Conservation (phyloP, 1,140 invertebrate species). For the Pseudoatta argentina region DNA sequence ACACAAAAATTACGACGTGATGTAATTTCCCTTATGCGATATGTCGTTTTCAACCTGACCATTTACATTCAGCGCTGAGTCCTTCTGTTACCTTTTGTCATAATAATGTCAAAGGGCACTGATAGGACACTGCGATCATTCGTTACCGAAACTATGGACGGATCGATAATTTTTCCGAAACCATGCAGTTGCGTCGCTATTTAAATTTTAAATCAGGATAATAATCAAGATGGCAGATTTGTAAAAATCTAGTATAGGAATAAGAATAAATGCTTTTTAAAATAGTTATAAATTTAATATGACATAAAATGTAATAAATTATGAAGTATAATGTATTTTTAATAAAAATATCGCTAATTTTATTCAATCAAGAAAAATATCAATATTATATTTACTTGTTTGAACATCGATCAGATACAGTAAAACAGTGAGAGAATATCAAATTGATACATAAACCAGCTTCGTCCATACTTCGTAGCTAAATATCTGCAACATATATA, state of each 20-base stretch:
- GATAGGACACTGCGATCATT: neutral
- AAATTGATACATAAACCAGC: neutral
- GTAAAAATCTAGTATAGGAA: neutral
- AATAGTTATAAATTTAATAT: neutral
- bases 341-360: neutral
- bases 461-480: neutral
- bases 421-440: neutral
- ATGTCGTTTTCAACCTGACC: neutral
- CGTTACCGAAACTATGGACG: slow-evolving; percentile 37
- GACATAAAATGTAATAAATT: neutral
- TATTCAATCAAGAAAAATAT: neutral
- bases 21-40: neutral
- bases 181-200: neutral
- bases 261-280: neutral
- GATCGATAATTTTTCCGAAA: slow-evolving; percentile 15
- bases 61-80: neutral
- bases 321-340: neutral
- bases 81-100: neutral
- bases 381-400: neutral
- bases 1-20: neutral
- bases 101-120: slow-evolving; percentile 30
- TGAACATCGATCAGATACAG: neutral
- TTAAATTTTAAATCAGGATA: neutral
- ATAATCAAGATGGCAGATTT: too few relatives aligned
- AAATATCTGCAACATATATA: neutral